These are phyloP conservation scores for Peromyscus aztecus DNA, from an alignment of 2,797 vertebrate species.

Conservation along the genomic window DNA sequence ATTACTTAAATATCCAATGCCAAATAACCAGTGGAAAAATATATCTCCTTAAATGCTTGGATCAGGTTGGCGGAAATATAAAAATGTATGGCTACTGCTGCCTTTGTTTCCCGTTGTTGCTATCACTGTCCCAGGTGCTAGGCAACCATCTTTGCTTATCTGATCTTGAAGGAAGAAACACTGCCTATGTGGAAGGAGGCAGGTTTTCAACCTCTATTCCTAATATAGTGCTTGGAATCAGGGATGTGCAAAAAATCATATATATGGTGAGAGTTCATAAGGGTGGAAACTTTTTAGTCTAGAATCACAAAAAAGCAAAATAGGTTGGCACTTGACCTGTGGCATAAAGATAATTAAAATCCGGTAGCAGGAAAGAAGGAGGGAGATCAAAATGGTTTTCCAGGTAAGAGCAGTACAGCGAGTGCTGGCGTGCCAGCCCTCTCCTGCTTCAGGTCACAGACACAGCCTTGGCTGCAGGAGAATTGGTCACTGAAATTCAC, in stretches of 20 bases:
- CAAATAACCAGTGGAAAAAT: not conserved
- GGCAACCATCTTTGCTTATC: not conserved
- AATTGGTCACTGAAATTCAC: slow-evolving; percentile 20
- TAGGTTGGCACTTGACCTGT: not conserved
- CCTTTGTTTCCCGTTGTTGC: not conserved
- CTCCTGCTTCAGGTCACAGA: not conserved
- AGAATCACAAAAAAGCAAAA: slow-evolving; percentile 30
- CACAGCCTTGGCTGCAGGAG: not conserved
- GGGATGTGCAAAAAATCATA: not conserved
- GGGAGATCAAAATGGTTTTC: not conserved
- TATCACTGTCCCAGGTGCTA: not conserved
- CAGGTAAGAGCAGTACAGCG: not conserved
- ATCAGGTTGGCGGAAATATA: not conserved
- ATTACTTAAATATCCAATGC: not conserved
- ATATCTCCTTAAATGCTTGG: not conserved
- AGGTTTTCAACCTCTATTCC: not conserved
- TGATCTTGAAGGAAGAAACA: not conserved
- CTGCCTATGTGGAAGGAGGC: not conserved
- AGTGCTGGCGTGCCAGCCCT: not conserved
- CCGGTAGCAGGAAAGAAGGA: not conserved
- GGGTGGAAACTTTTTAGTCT: slow-evolving; percentile 7
- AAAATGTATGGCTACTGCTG: not conserved
- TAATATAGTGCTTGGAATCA: not conserved
- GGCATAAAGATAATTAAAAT: slow-evolving; percentile 6
- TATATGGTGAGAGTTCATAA: not conserved